A percentile compares a stretch with the other conserved stretches of the same genome.
These are phyloP conservation scores for Drosophila neotestacea DNA, from an alignment of 2,888 invertebrate species.

Conservation along the genomic window DNA sequence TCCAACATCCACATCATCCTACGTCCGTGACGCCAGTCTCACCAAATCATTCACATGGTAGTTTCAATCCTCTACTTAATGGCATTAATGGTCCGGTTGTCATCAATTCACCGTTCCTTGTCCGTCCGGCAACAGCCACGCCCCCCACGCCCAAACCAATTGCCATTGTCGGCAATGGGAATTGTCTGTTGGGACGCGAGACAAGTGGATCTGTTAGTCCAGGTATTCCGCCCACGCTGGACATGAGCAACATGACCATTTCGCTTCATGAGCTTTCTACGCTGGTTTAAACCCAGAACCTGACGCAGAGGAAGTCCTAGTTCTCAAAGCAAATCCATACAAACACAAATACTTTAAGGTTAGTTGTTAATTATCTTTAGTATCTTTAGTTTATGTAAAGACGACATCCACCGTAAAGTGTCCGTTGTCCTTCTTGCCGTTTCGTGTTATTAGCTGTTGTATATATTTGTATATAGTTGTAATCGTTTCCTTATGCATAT, in stretches of 20 bases:
- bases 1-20: conserved; percentile 72
- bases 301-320: not conserved
- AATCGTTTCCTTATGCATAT: conserved; percentile 16
- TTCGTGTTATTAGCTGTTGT: conserved; percentile 51
- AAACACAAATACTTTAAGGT: conserved; percentile 25
- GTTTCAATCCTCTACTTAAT: conserved; percentile 83
- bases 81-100: conserved; percentile 63
- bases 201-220: conserved; percentile 88
- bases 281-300: conserved; percentile 86
- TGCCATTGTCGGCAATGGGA: conserved; percentile 54
- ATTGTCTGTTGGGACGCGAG: conserved; percentile 67
- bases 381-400: conserved; percentile 5
- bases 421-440: conserved; percentile 49
- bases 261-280: conserved; percentile 90
- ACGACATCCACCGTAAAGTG: conserved; percentile 63
- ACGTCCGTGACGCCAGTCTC: conserved; percentile 85
- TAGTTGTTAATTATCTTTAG: conserved; percentile 18
- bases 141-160: conserved; percentile 84
- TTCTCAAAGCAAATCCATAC: not conserved
- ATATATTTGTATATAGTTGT: conserved; percentile 65
- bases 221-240: conserved; percentile 87
- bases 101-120: conserved; percentile 78
- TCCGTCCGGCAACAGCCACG: conserved; percentile 85
- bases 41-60: conserved; percentile 85
- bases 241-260: conserved; percentile 88